Percentiles rank a stretch among this genome's conserved stretches.
Evolutionary conservation across 2,797 vertebrate genomes (phyloP).

Genomic region (Rhynchotus rufescens): DNA sequence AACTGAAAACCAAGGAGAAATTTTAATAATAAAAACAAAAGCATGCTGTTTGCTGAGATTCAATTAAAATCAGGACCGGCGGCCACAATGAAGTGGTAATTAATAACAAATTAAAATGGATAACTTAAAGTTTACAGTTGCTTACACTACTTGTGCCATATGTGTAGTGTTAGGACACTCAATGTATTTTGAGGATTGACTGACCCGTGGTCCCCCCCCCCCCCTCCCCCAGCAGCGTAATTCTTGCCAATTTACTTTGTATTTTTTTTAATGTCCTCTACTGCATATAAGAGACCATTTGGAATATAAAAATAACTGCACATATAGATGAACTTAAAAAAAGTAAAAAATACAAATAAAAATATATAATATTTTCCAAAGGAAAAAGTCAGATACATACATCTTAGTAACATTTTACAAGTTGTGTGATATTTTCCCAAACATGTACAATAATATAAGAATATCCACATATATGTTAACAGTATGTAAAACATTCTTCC

Average conservation of each 20-base stretch:
- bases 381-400: conserved; percentile 83
- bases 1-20: conserved; percentile 74
- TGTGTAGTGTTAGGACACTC: conserved; percentile 75
- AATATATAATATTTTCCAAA: conserved; percentile 85
- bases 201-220: conserved; percentile 29
- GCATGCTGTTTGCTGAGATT: conserved; percentile 61
- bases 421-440: conserved; percentile 75
- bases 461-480: conserved; percentile 79
- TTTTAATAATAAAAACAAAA: conserved; percentile 72
- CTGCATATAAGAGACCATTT: conserved; percentile 63
- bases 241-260: conserved; percentile 63
- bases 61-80: conserved; percentile 61
- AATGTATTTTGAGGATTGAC: conserved; percentile 58
- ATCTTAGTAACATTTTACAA: conserved; percentile 80
- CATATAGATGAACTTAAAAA: conserved; percentile 80
- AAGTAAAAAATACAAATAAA: conserved; percentile 85
- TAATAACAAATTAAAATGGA: conserved; percentile 62
- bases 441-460: conserved; percentile 83
- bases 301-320: conserved; percentile 82
- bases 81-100: conserved; percentile 73
- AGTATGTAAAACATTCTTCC: conserved; percentile 75
- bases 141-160: conserved; percentile 70
- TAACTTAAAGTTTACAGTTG: conserved; percentile 68
- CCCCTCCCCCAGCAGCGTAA: conserved; percentile 64
- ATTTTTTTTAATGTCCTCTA: conserved; percentile 59